Conservation (phyloP, 2,888 invertebrate species). For the Ametastegia equiseti region DNA sequence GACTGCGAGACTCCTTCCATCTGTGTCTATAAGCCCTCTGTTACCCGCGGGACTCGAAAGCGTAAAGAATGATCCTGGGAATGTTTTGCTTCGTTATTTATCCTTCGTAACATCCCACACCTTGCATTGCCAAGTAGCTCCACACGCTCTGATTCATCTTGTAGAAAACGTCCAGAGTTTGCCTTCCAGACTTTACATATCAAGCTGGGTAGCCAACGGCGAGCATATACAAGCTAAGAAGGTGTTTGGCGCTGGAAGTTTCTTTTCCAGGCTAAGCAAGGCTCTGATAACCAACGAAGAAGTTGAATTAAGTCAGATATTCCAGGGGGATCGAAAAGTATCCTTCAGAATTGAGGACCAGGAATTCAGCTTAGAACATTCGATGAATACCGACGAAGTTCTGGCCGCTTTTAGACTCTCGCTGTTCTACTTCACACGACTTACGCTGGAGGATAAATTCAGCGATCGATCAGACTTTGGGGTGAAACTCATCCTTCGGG, state of each 20-base stretch:
- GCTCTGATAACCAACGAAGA: constrained; percentile 74
- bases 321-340: constrained; percentile 60
- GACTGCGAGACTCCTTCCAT: constrained; percentile 56
- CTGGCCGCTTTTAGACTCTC: constrained; percentile 60
- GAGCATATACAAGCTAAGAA: constrained; percentile 68
- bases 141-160: constrained; percentile 77
- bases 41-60: constrained; percentile 73
- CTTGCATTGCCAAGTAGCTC: constrained; percentile 80
- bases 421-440: constrained; percentile 69
- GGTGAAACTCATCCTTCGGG: constrained; percentile 60
- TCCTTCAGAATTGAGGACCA: constrained; percentile 57
- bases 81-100: constrained; percentile 57
- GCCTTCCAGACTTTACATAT: constrained; percentile 77
- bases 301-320: constrained; percentile 71
- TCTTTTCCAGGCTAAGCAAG: constrained; percentile 75
- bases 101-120: constrained; percentile 77
- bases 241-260: constrained; percentile 68
- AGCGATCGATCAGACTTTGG: constrained; percentile 59
- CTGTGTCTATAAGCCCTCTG: constrained; percentile 65
- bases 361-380: constrained; percentile 54
- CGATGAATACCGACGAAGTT: constrained; percentile 47
- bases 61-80: constrained; percentile 69
- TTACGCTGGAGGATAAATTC: constrained; percentile 58
- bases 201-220: constrained; percentile 75
- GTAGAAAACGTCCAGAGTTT: constrained; percentile 75